These are phyloP conservation scores for Oscheius sp. DNA, from an alignment of 2,888 invertebrate genomes.

Conservation along the genomic window DNA sequence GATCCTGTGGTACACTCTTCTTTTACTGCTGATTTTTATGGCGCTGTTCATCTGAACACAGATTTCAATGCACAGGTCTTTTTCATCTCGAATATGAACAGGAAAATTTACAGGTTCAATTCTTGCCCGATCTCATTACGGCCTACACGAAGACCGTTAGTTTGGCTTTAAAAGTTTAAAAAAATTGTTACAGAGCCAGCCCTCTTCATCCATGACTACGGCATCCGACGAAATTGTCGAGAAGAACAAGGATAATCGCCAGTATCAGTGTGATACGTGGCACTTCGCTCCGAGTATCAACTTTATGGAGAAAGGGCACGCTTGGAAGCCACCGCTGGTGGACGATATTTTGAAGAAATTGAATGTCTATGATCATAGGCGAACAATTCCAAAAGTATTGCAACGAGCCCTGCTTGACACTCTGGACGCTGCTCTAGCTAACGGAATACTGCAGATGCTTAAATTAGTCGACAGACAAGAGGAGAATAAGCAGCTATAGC, in stretches of 20 bases:
- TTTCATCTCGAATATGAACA: too few species aligned
- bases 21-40: slow-evolving; percentile 97
- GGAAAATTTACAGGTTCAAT: too few species aligned
- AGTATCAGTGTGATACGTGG: slow-evolving; percentile 93
- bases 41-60: slow-evolving; percentile 81
- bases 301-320: slow-evolving; percentile 65
- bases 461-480: slow-evolving; percentile 13
- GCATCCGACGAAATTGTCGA: not conserved
- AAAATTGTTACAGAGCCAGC: not conserved
- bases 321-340: slow-evolving; percentile 92
- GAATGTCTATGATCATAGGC: slow-evolving; percentile 87
- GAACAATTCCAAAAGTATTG: slow-evolving; percentile 99
- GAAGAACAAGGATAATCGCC: slow-evolving; percentile 19
- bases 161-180: not conserved
- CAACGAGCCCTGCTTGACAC: slow-evolving; percentile 98
- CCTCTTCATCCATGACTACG: not conserved
- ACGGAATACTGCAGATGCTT: slow-evolving; percentile 25
- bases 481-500: slow-evolving; percentile 1
- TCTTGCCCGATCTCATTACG: slow-evolving; percentile 93
- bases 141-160: slow-evolving; percentile 77
- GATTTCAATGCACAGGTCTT: slow-evolving; percentile 95
- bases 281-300: slow-evolving; percentile 83
- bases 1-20: slow-evolving; percentile 79
- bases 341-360: slow-evolving; percentile 97
- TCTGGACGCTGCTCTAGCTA: slow-evolving; percentile 86